Base-by-base conservation (phyloP, 2,113 vertebrate species). In the Aldabrachelys gigantea region DNA sequence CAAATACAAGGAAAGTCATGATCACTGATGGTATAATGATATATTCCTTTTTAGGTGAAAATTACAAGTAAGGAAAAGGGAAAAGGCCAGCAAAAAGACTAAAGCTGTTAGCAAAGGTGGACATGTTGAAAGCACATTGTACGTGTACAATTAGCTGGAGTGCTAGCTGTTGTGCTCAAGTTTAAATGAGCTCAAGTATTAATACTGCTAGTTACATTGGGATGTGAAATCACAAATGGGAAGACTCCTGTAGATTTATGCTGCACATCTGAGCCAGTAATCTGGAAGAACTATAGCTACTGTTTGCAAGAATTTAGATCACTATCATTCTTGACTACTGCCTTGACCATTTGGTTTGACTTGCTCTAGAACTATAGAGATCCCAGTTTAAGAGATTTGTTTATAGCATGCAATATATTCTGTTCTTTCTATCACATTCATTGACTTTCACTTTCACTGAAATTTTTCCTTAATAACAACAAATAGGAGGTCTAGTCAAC, bases 261-360 rank as follows among this genome's bases (percentile, higher is more conserved):
- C 78, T 89, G 90, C 93, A 78, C 24, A 21, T 62, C 41, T 83
- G 62, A 94, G 87, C 59, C 53, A 85, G 82, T 85, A 54, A 91
- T 97, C 95, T 38, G 82, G 92, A 89, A 96, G 91, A 89, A 75
- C 80, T 41, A 49, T 78, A 78, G 91, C 86, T 95, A 80, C 78
- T 92, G 92, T 94, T 93, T 90, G 93, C 91, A 95, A 95, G 87
- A 96, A 96, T 59, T 80, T 89, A 94, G 91, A 89, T 88, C 25
- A 47, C 84, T 69, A 49, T 14, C 31, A 50, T 80, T 82, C 57
- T 97, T 83, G 88, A 85, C 85, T 2, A 5, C 22, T 49, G 35
- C 22, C 84, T 19, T 38, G 96, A 38, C 65, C 65, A 87, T 88
- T 82, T 88, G 89, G 81, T 56, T 79, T 84, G 82, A 92, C 85